A percentile compares a stretch with the other conserved stretches of the same genome.
Evolutionary conservation across 2,113 vertebrate genomes (phyloP).

Genomic region (Ariopsis seemanni): DNA sequence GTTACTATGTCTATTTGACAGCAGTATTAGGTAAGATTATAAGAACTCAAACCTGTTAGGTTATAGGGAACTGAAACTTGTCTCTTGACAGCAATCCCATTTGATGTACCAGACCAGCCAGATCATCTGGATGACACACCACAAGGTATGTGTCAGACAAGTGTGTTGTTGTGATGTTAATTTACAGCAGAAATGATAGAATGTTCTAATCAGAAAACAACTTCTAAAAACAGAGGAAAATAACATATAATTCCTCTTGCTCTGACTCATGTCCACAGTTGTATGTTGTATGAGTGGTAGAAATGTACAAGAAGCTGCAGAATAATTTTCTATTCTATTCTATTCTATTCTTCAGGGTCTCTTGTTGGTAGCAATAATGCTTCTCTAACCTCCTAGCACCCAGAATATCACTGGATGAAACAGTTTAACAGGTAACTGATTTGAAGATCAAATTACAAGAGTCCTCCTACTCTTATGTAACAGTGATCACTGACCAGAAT

Average conservation of each 20-base stretch:
- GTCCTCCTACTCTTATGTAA: neutral
- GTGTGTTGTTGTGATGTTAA: neutral
- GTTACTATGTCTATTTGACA: neutral
- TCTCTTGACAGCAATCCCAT: conserved; percentile 11
- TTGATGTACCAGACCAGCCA: conserved; percentile 16
- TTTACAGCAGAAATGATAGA: neutral
- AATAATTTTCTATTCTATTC: neutral
- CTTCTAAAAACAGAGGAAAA: neutral
- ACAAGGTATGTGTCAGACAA: conserved; percentile 35
- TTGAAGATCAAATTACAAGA: neutral
- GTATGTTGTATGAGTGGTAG: neutral
- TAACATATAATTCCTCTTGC: neutral
- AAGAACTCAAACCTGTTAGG: neutral
- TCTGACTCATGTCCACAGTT: neutral
- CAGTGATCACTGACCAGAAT: neutral
- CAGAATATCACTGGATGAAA: conserved; percentile 6
- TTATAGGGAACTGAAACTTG: neutral
- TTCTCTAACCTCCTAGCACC: conserved; percentile 43
- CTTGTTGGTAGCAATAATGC: conserved; percentile 36
- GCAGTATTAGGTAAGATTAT: neutral
- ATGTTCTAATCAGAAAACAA: neutral
- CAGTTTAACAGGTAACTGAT: conserved; percentile 39
- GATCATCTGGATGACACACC: conserved; percentile 47
- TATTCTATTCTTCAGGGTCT: conserved; percentile 18
- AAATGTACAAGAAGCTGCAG: neutral